phyloP scores from a whole-genome alignment of 2,888 invertebrate genomes.

The Cabera pusaria region DNA sequence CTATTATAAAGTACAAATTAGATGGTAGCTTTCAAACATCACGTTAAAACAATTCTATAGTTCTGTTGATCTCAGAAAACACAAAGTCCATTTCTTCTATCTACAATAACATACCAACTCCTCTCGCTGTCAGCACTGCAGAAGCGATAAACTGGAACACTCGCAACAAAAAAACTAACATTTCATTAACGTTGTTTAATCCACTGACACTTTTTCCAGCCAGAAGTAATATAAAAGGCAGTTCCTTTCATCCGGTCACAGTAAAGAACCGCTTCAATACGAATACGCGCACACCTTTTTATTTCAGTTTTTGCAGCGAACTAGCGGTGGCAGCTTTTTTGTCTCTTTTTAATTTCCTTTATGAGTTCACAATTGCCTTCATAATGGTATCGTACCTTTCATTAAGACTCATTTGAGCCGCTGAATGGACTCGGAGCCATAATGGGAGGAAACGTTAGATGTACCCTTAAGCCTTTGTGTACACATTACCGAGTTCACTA shows the following conservation, averaged over 20 bases:
- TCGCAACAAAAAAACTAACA: slow-evolving; percentile 20
- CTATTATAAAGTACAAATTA: too few species aligned
- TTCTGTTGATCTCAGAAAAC: too few species aligned
- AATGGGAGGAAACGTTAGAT: slow-evolving; percentile 69
- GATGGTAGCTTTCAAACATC: too few species aligned
- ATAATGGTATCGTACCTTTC: slow-evolving; percentile 77
- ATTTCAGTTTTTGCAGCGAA: slow-evolving; percentile 43
- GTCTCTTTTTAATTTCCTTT: slow-evolving; percentile 77
- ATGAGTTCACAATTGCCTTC: slow-evolving; percentile 75
- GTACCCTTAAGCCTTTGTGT: slow-evolving; percentile 67
- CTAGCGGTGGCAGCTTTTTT: slow-evolving; percentile 48
- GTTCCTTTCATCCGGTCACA: slow-evolving; percentile 37
- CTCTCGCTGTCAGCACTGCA: too few species aligned
- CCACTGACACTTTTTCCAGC: slow-evolving; percentile 18
- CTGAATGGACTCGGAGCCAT: slow-evolving; percentile 65
- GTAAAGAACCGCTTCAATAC: slow-evolving; percentile 37
- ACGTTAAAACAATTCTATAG: too few species aligned
- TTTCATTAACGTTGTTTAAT: slow-evolving; percentile 21
- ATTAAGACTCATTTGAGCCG: slow-evolving; percentile 73
- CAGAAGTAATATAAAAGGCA: slow-evolving; percentile 27
- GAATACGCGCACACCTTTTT: slow-evolving; percentile 43
- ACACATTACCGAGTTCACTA: slow-evolving; percentile 54
- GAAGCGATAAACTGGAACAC: slow-evolving; percentile 15
- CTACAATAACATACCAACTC: too few species aligned
- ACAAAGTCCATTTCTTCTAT: too few species aligned